Evolutionary conservation across 2,797 vertebrate species (phyloP).

Genomic region (Vireo griseus): DNA sequence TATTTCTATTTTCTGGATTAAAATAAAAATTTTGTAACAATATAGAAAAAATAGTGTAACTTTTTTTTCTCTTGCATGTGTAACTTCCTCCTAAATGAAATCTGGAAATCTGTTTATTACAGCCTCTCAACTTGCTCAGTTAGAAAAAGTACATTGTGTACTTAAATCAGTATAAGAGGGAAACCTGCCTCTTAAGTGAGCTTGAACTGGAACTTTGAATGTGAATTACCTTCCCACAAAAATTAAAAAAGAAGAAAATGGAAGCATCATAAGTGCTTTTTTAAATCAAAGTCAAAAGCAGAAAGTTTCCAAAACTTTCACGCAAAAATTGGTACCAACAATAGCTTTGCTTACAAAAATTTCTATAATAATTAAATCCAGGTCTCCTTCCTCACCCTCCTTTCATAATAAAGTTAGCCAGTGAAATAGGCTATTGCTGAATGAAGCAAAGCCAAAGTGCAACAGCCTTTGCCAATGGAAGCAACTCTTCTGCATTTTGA

Average conservation of each 20-base stretch:
- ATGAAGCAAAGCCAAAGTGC: background rate
- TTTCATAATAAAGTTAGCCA: background rate
- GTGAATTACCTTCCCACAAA: background rate
- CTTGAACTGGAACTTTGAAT: background rate
- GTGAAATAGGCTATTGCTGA: background rate
- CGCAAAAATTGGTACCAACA: background rate
- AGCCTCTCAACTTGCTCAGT: background rate
- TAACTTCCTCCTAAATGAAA: background rate
- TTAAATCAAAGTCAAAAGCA: background rate
- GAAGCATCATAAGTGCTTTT: rapidly evolving
- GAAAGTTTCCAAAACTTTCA: background rate
- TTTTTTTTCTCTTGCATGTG: background rate
- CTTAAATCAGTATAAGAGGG: background rate
- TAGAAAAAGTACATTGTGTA: background rate
- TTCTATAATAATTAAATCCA: background rate
- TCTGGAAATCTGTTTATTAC: background rate
- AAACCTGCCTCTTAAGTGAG: background rate
- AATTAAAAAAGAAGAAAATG: background rate
- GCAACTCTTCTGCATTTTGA: background rate
- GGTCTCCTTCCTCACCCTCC: background rate
- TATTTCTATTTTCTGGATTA: background rate
- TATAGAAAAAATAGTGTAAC: background rate
- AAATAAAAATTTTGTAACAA: background rate
- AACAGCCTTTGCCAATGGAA: background rate
- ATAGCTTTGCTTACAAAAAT: background rate